Evolutionary conservation across 2,797 vertebrate species (phyloP).

Genomic region (Halcyon badia): DNA sequence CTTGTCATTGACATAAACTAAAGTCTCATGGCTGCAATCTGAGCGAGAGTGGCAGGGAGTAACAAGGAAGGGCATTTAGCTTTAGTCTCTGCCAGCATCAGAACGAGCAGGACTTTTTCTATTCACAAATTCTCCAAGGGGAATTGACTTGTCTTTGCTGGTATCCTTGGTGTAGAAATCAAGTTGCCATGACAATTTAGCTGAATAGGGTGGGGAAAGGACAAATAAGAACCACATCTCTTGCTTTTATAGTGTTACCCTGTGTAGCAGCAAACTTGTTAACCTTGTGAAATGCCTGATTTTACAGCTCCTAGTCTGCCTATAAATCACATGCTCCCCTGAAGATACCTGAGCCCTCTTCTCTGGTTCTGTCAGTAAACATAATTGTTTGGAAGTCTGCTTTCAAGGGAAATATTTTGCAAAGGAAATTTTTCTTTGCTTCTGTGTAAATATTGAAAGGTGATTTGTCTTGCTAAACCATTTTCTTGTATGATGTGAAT

Average conservation of each 20-base stretch:
- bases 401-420: not conserved
- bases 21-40: not conserved
- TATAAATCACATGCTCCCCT: not conserved
- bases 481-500: not conserved
- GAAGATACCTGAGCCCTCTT: not conserved
- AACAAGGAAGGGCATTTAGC: not conserved
- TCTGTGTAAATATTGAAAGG: not conserved
- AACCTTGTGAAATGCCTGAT: not conserved
- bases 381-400: not conserved
- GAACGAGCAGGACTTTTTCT: not conserved
- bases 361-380: not conserved
- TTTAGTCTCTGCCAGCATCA: not conserved
- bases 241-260: not conserved
- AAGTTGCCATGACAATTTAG: constrained; percentile 46
- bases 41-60: not conserved
- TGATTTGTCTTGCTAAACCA: not conserved
- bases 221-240: not conserved
- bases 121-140: not conserved
- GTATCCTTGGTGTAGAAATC: not conserved
- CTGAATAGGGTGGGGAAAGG: not conserved
- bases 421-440: not conserved
- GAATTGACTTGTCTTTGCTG: not conserved
- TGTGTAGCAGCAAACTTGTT: not conserved
- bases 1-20: not conserved
- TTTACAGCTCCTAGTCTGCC: not conserved